These are phyloP conservation scores for Todiramphus saurophagus DNA, from an alignment of 2,113 vertebrate genomes.

Conservation along the genomic window DNA sequence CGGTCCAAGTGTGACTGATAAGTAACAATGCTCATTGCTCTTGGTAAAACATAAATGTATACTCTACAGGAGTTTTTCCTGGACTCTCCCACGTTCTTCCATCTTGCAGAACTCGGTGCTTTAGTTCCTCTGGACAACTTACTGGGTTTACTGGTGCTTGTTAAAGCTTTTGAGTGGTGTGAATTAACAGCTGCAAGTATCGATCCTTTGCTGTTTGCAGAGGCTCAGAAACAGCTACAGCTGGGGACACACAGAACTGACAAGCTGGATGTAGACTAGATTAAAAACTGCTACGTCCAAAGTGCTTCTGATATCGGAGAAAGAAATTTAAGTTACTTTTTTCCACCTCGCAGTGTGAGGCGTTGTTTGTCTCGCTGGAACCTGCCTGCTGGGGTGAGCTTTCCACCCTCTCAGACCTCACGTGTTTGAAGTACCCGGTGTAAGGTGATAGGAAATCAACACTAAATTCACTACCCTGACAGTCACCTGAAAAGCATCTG, in stretches of 20 bases:
- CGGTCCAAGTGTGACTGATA: background rate
- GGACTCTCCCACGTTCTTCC: background rate
- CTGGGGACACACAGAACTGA: background rate
- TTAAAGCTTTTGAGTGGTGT: background rate
- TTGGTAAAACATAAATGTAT: background rate
- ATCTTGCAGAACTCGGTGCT: background rate
- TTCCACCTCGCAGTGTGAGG: background rate
- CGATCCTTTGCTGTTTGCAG: background rate
- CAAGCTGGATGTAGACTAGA: background rate
- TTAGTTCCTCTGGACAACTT: background rate
- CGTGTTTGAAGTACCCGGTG: background rate
- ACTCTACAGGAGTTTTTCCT: background rate
- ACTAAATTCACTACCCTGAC: background rate
- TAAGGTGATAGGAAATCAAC: background rate
- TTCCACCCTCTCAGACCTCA: accelerated
- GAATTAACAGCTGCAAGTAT: background rate
- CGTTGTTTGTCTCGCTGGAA: background rate
- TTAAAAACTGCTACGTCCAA: background rate
- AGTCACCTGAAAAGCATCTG: background rate
- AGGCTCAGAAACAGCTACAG: background rate
- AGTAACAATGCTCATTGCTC: background rate
- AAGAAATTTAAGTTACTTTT: accelerated
- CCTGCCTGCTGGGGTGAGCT: background rate
- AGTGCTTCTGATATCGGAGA: background rate
- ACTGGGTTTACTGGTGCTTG: background rate